These are phyloP conservation scores for Drosophila limbata DNA, from an alignment of 2,888 invertebrate species.

Conservation along the genomic window DNA sequence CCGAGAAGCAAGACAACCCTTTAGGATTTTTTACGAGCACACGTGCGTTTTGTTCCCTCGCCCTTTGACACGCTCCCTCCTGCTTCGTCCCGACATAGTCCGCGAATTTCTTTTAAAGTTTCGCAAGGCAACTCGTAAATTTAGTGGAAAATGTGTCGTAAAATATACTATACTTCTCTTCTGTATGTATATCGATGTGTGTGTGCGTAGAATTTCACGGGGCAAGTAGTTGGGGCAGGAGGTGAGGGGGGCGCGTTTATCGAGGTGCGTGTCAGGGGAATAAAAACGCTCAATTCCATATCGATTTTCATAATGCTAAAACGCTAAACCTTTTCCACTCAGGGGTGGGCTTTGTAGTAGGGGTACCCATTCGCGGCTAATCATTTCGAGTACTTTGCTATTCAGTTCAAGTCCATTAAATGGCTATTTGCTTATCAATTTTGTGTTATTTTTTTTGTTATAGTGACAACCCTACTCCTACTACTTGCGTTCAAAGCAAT, in stretches of 20 bases:
- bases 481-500: slow-evolving; percentile 42
- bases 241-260: slow-evolving; percentile 18
- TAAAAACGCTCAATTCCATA: slow-evolving; percentile 43
- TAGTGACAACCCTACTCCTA: background rate
- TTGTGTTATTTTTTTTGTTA: slow-evolving; percentile 38
- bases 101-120: slow-evolving; percentile 66
- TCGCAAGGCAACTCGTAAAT: slow-evolving; percentile 61
- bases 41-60: slow-evolving; percentile 54
- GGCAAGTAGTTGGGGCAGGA: background rate
- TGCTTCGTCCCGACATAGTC: slow-evolving; percentile 7
- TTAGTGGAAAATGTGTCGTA: slow-evolving; percentile 63
- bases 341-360: background rate
- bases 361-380: slow-evolving; percentile 60
- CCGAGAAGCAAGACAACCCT: slow-evolving; percentile 49
- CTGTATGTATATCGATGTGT: slow-evolving; percentile 21
- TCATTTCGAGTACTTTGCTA: slow-evolving; percentile 65
- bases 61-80: slow-evolving; percentile 1
- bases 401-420: slow-evolving; percentile 71
- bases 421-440: slow-evolving; percentile 77
- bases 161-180: slow-evolving; percentile 47
- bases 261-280: slow-evolving; percentile 44
- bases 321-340: slow-evolving; percentile 21
- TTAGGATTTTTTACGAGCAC: slow-evolving; percentile 61
- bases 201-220: background rate
- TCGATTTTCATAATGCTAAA: slow-evolving; percentile 58